A percentile compares a stretch with the other conserved stretches of the same genome.
phyloP scores from a whole-genome alignment of 2,113 vertebrate genomes.

The Taxidea taxus region DNA sequence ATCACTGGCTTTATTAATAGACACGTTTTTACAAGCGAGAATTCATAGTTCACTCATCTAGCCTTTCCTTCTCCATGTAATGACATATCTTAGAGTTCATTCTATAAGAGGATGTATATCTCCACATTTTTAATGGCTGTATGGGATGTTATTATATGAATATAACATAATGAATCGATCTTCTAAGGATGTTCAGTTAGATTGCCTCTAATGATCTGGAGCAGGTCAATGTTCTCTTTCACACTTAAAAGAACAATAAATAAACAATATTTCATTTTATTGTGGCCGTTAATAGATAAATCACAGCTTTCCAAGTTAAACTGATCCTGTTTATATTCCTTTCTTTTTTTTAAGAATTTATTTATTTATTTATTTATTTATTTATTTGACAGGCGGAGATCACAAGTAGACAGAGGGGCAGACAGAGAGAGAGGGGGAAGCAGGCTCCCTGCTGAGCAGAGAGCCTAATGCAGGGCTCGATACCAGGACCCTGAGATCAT shows the following conservation, averaged over 20 bases:
- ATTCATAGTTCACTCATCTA: not conserved
- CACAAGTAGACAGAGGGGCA: too few species aligned
- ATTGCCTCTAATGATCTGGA: not conserved
- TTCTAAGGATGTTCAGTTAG: not conserved
- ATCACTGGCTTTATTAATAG: not conserved
- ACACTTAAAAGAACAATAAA: slow-evolving; percentile 19
- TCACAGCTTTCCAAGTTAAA: slow-evolving; percentile 19
- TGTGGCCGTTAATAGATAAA: slow-evolving; percentile 6
- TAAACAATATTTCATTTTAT: not conserved
- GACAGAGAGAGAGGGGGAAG: too few species aligned
- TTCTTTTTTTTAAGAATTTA: not conserved
- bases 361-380: too few species aligned
- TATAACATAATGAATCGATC: not conserved
- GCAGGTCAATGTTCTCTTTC: slow-evolving; percentile 4
- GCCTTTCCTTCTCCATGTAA: not conserved
- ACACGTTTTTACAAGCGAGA: not conserved
- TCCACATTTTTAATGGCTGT: not conserved
- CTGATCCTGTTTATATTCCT: not conserved
- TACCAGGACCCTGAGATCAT: too few species aligned
- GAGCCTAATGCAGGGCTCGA: too few species aligned
- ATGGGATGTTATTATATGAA: not conserved
- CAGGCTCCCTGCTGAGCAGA: too few species aligned
- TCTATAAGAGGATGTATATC: not conserved
- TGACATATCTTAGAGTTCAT: not conserved
- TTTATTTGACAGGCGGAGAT: too few species aligned